These are phyloP conservation scores for Tychaedon coryphoeus DNA, from an alignment of 2,113 vertebrate species.

Conservation along the genomic window DNA sequence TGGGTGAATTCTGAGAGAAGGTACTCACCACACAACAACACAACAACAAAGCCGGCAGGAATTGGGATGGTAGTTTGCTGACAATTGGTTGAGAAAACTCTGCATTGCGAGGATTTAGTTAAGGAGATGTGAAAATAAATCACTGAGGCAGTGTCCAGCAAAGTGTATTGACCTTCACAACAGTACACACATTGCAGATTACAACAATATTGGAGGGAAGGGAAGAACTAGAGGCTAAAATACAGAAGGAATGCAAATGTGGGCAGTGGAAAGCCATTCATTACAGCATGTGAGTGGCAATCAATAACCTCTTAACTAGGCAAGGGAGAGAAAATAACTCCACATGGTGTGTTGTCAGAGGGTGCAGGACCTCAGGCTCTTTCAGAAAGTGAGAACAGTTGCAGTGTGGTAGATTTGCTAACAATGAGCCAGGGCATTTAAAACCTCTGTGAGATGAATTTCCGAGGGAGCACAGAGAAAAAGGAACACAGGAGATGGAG, in stretches of 20 bases:
- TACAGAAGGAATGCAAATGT: not conserved
- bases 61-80: not conserved
- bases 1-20: not conserved
- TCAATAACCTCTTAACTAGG: conserved; percentile 7
- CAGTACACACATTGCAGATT: not conserved
- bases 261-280: not conserved
- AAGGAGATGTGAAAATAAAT: not conserved
- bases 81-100: not conserved
- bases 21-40: not conserved
- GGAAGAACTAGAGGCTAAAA: not conserved
- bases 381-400: not conserved
- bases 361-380: not conserved
- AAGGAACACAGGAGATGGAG: not conserved
- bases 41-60: not conserved
- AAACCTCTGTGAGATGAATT: not conserved
- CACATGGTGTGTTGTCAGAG: not conserved
- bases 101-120: not conserved
- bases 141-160: not conserved
- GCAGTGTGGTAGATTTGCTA: not conserved
- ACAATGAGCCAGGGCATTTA: not conserved
- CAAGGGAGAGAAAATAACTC: not conserved
- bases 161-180: not conserved
- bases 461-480: not conserved
- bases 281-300: not conserved
- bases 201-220: not conserved